Evolutionary conservation across 2,797 vertebrate species (phyloP).

Genomic region (Tokudaia tokunoshimensis): DNA sequence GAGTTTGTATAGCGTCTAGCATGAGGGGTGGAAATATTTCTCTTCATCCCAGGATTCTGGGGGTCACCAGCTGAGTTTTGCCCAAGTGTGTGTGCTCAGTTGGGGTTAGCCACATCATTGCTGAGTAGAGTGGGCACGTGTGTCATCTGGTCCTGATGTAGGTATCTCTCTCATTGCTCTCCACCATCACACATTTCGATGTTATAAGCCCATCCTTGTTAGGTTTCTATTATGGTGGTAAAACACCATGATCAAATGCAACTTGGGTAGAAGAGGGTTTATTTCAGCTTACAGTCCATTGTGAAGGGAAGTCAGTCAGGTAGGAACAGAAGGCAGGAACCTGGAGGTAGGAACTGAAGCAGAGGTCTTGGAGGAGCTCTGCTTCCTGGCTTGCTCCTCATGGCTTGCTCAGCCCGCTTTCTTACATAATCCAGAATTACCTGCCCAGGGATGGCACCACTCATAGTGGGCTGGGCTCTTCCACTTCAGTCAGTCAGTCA

Average conservation of each 20-base stretch:
- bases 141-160: not conserved
- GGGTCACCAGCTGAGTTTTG: not conserved
- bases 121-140: not conserved
- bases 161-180: not conserved
- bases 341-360: not conserved
- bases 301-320: not conserved
- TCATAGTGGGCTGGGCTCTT: not conserved
- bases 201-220: not conserved
- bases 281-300: not conserved
- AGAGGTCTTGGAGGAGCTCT: not conserved
- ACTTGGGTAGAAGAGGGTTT: not conserved
- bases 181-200: fast-evolving
- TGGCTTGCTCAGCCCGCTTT: not conserved
- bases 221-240: not conserved
- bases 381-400: not conserved
- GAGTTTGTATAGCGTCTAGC: not conserved
- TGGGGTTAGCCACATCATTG: not conserved
- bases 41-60: not conserved
- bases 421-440: too few relatives aligned
- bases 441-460: not conserved
- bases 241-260: not conserved
- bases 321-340: not conserved
- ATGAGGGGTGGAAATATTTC: not conserved
- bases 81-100: not conserved
- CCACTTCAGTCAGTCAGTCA: not conserved